phyloP scores from a whole-genome alignment of 2,113 vertebrate genomes.

The Neodontobutis hainanensis region DNA sequence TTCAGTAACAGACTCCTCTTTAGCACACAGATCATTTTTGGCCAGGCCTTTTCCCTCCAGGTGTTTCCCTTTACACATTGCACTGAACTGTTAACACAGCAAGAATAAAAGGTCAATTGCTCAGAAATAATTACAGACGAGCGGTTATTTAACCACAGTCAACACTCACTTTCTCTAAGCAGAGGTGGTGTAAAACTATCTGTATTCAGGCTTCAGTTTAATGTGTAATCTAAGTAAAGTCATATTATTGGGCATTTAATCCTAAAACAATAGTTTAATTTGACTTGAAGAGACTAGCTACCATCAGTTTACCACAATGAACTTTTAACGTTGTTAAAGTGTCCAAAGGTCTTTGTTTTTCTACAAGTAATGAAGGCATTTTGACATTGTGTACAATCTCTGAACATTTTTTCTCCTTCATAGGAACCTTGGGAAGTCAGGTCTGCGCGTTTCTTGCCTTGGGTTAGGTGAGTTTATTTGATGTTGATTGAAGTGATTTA shows the following conservation, averaged over 20 bases:
- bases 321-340: too few relatives aligned
- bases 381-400: background rate
- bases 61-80: slow-evolving; percentile 41
- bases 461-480: slow-evolving; percentile 75
- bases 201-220: background rate
- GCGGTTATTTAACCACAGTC: slow-evolving; percentile 45
- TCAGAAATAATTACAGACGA: slow-evolving; percentile 59
- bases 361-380: too few relatives aligned
- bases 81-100: slow-evolving; percentile 51
- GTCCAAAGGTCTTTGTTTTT: too few relatives aligned
- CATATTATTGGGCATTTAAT: too few relatives aligned
- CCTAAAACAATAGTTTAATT: too few relatives aligned
- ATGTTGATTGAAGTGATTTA: slow-evolving; percentile 8
- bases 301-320: too few relatives aligned
- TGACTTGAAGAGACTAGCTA: too few relatives aligned
- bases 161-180: slow-evolving; percentile 25
- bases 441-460: slow-evolving; percentile 80
- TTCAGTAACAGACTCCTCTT: slow-evolving; percentile 51
- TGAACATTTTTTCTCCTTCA: background rate
- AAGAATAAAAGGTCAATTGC: slow-evolving; percentile 61
- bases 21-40: slow-evolving; percentile 51
- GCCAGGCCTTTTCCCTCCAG: slow-evolving; percentile 35
- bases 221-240: too few relatives aligned
- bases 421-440: slow-evolving; percentile 82
- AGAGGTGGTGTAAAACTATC: slow-evolving; percentile 7